A percentile compares a stretch with the other conserved stretches of the same genome.
These are phyloP conservation scores for Pseudoips prasinana DNA, from an alignment of 2,888 invertebrate species.

Conservation along the genomic window DNA sequence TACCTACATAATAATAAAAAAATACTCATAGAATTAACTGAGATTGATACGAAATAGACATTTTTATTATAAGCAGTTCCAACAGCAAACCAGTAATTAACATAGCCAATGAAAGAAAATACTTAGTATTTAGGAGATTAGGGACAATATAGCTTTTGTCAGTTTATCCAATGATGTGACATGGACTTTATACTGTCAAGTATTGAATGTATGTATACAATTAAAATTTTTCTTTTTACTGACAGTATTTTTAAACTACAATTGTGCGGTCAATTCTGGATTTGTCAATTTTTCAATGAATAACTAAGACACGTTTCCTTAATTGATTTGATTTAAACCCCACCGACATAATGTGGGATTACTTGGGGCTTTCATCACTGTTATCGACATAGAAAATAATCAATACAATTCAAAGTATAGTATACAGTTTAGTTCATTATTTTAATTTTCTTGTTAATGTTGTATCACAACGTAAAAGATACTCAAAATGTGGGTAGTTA, in stretches of 20 bases:
- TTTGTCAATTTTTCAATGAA: constrained; percentile 49
- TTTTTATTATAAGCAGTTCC: constrained; percentile 32
- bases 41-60: too few relatives aligned
- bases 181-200: constrained; percentile 10
- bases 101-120: constrained; percentile 17
- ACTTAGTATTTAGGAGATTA: too few relatives aligned
- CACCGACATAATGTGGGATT: constrained; percentile 47
- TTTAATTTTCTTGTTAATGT: too few relatives aligned
- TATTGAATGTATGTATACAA: constrained; percentile 11
- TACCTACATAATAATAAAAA: constrained; percentile 63
- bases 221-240: constrained; percentile 17
- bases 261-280: constrained; percentile 48
- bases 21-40: constrained; percentile 72
- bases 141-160: too few relatives aligned
- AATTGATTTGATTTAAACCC: constrained; percentile 36
- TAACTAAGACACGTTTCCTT: constrained; percentile 28
- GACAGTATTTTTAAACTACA: constrained; percentile 26
- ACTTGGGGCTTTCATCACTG: constrained; percentile 28
- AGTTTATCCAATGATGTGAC: too few relatives aligned
- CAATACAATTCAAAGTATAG: too few relatives aligned
- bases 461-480: too few relatives aligned
- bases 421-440: too few relatives aligned
- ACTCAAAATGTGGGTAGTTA: too few relatives aligned
- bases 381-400: neutral
- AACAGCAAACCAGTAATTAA: constrained; percentile 19